Percentiles rank a stretch among this genome's conserved stretches.
These are phyloP conservation scores for Polyploca ridens DNA, from an alignment of 2,888 invertebrate genomes.

Conservation along the genomic window DNA sequence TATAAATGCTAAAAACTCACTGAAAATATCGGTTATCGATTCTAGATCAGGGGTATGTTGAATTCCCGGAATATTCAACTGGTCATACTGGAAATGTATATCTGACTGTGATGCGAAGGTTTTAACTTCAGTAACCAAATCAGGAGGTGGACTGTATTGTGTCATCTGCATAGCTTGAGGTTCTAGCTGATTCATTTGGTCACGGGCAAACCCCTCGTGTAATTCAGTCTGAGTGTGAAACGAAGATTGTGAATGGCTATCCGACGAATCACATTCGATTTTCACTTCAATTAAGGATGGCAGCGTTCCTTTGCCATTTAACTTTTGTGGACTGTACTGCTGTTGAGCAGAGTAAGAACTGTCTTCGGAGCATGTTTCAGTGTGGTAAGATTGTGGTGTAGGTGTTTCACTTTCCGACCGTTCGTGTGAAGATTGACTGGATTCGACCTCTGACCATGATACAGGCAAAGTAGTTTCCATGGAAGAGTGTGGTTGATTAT, in stretches of 20 bases:
- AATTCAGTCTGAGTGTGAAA: background rate
- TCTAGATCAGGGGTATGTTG: background rate
- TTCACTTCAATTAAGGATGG: background rate
- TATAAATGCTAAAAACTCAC: conserved; percentile 9
- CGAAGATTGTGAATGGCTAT: background rate
- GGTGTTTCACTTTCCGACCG: background rate
- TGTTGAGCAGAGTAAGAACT: conserved; percentile 15
- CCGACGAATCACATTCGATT: background rate
- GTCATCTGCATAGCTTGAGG: background rate
- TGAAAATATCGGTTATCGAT: background rate
- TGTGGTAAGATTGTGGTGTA: background rate
- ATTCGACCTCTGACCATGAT: background rate
- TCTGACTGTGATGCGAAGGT: background rate
- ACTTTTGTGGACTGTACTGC: background rate
- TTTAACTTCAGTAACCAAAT: background rate
- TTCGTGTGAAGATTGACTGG: background rate
- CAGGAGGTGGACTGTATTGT: conserved; percentile 2
- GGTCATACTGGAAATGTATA: background rate
- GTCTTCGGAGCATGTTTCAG: background rate
- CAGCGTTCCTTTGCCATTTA: background rate
- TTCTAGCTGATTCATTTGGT: background rate
- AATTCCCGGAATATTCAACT: background rate
- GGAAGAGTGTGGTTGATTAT: background rate
- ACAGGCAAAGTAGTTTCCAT: background rate
- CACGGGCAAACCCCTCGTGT: background rate